Conservation (phyloP, 2,797 vertebrate genomes). For the Gadopsis bispinosus region DNA sequence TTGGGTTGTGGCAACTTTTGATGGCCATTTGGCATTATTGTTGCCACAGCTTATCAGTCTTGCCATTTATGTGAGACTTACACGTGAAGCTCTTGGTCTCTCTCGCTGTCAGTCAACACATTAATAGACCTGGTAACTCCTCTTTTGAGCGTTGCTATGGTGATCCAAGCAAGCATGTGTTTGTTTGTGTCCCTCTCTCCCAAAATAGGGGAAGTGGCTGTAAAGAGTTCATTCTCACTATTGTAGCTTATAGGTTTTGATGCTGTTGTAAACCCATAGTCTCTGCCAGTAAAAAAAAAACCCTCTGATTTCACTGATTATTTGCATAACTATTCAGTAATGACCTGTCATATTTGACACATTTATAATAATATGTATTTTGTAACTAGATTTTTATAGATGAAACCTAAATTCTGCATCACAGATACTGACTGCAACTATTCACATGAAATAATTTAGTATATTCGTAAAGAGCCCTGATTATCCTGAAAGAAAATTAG, state of each 20-base stretch:
- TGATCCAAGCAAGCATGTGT: conserved; percentile 1
- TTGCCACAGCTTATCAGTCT: neutral
- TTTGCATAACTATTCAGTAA: neutral
- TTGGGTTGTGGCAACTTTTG: neutral
- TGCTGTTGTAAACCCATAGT: neutral
- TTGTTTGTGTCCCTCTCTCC: neutral
- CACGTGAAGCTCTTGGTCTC: neutral
- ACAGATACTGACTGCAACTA: neutral
- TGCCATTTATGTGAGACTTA: neutral
- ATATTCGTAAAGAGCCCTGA: neutral
- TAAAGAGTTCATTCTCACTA: neutral
- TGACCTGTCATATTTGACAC: neutral
- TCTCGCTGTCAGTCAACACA: neutral
- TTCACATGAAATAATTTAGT: neutral
- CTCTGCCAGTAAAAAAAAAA: neutral
- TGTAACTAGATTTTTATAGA: neutral
- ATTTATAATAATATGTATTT: neutral
- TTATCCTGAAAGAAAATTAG: neutral
- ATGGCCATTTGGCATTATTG: neutral
- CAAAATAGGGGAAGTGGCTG: neutral
- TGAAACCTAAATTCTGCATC: neutral
- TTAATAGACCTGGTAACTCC: neutral
- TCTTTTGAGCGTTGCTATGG: conserved; percentile 17
- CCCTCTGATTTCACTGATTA: neutral
- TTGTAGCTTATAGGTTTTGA: neutral